Conservation (phyloP, 2,888 invertebrate species). For the Chrysolina americana region DNA sequence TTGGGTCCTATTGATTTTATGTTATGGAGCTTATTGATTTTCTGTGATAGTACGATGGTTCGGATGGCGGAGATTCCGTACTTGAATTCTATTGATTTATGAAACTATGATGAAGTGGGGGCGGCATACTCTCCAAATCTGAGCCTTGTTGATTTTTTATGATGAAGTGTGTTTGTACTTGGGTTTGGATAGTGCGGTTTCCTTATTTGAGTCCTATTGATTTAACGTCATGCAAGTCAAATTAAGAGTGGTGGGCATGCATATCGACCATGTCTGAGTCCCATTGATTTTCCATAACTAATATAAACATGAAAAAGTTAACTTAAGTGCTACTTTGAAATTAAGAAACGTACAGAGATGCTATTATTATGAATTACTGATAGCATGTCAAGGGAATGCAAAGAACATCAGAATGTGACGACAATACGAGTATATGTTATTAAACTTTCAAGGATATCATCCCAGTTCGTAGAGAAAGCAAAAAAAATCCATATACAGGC, state of each 20-base stretch:
- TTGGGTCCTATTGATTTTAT: conserved; percentile 17
- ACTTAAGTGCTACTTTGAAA: too few species aligned
- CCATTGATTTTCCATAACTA: background rate
- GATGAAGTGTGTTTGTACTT: background rate
- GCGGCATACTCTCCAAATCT: background rate
- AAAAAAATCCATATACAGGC: too few species aligned
- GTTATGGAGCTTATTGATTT: background rate
- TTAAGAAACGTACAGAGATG: too few species aligned
- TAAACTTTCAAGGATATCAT: too few species aligned
- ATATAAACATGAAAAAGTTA: too few species aligned
- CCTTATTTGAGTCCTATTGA: background rate
- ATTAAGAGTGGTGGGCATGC: too few species aligned
- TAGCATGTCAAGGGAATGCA: too few species aligned
- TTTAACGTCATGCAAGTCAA: background rate
- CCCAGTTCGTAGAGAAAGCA: too few species aligned
- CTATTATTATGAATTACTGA: too few species aligned
- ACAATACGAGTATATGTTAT: too few species aligned
- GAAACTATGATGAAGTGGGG: background rate
- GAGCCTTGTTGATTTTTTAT: background rate
- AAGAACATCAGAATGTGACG: too few species aligned
- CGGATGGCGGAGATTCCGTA: background rate
- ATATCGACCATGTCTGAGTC: background rate
- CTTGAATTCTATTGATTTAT: background rate
- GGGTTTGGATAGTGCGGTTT: background rate
- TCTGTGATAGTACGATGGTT: background rate